phyloP scores from a whole-genome alignment of 2,888 invertebrate species.

The Frankliniella intonsa region DNA sequence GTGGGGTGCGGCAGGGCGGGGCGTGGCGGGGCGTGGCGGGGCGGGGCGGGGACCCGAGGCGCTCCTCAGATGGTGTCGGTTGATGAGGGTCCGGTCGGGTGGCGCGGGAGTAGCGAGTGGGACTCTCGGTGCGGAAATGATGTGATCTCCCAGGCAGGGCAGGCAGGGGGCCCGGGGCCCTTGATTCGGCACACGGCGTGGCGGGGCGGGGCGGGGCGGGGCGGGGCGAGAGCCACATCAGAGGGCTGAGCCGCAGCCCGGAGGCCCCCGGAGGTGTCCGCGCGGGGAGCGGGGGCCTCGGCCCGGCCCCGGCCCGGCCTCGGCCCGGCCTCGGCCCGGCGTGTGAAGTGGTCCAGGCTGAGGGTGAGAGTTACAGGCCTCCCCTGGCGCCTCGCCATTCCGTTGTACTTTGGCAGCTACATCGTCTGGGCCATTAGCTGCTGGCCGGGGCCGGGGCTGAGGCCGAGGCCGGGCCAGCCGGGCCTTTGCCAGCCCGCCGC shows the following conservation, averaged over 20 bases:
- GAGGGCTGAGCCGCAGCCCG: not conserved
- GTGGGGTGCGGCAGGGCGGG: too few relatives aligned
- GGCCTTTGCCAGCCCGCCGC: too few relatives aligned
- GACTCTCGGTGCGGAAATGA: not conserved
- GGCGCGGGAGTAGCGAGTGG: too few relatives aligned
- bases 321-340: too few relatives aligned
- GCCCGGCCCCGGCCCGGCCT: not conserved
- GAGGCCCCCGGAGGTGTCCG: not conserved
- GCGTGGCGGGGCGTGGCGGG: too few relatives aligned
- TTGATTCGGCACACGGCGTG: not conserved
- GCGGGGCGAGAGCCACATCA: not conserved
- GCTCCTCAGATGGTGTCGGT: too few relatives aligned
- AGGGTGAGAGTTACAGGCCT: constrained; percentile 13
- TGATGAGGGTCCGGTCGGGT: too few relatives aligned
- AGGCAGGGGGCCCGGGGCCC: not conserved
- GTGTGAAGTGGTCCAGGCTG: not conserved
- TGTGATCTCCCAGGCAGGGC: not conserved
- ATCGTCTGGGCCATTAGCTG: constrained; percentile 18
- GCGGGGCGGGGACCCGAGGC: too few relatives aligned
- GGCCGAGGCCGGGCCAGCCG: not conserved
- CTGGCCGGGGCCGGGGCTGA: not conserved
- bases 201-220: too few relatives aligned
- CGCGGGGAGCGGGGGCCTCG: not conserved
- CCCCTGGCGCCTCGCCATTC: constrained; percentile 14
- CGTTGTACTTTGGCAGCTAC: constrained; percentile 22